phyloP scores from a whole-genome alignment of 2,113 vertebrate species.

The Acinonyx jubatus region DNA sequence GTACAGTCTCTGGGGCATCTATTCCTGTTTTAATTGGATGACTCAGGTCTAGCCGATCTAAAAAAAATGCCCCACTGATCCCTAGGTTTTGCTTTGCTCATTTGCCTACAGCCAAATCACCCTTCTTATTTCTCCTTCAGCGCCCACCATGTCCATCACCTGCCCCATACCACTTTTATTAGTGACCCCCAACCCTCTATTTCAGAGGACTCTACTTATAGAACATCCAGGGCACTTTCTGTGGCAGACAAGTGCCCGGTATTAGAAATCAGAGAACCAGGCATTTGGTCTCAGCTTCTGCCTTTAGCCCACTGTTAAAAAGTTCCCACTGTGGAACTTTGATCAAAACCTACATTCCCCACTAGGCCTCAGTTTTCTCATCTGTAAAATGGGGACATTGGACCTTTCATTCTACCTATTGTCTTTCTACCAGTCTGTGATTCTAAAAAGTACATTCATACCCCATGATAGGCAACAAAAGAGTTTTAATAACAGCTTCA shows the following conservation, averaged over 20 bases:
- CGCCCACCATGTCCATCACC: no score
- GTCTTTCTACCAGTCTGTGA: background rate
- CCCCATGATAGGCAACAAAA: background rate
- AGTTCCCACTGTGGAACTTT: background rate
- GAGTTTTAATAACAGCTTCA: background rate
- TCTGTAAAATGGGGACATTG: background rate
- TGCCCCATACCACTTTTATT: background rate
- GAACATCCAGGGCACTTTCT: background rate
- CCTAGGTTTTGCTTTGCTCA: background rate
- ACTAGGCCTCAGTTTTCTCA: background rate
- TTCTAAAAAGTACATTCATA: background rate
- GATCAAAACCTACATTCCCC: background rate
- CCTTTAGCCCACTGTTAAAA: background rate
- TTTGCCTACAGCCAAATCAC: background rate
- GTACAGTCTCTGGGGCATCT: background rate
- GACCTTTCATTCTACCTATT: background rate
- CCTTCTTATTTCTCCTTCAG: background rate
- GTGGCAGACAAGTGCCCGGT: background rate
- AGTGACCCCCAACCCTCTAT: background rate
- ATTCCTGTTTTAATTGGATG: slow-evolving; percentile 52
- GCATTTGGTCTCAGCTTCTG: background rate
- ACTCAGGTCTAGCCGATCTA: background rate
- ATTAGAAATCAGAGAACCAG: background rate
- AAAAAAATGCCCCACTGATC: background rate
- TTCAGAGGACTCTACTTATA: background rate